These are phyloP conservation scores for Panthera uncia DNA, from an alignment of 2,113 vertebrate species.

Conservation along the genomic window DNA sequence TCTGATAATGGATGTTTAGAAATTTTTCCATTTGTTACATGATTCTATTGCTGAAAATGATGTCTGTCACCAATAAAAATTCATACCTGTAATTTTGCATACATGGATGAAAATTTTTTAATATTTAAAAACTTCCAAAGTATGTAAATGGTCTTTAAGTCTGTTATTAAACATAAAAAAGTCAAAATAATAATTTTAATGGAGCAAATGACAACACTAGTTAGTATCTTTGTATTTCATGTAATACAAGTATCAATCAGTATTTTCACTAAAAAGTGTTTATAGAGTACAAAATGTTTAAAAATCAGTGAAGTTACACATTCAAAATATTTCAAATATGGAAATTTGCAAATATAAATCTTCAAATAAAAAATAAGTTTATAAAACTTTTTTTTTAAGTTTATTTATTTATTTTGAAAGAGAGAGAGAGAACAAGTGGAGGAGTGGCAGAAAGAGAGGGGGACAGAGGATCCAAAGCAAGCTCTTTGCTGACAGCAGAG, in stretches of 20 bases:
- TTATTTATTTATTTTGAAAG: no score
- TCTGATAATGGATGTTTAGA: background rate
- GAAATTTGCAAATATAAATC: background rate
- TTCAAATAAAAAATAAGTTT: background rate
- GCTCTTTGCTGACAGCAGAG: no score
- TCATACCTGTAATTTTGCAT: background rate
- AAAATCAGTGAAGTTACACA: background rate
- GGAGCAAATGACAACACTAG: background rate
- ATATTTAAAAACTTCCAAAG: background rate
- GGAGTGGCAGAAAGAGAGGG: no score
- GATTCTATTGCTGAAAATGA: slow-evolving; percentile 12
- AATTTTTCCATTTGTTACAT: background rate
- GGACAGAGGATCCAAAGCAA: no score
- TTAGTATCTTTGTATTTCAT: background rate
- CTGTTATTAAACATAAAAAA: background rate
- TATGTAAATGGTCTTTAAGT: background rate
- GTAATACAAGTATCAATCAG: background rate
- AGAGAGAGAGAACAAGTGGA: no score
- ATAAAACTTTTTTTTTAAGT: background rate
- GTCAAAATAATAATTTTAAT: background rate
- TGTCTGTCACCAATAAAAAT: background rate
- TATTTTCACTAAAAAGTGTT: background rate
- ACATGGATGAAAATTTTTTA: background rate
- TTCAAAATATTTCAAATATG: background rate
- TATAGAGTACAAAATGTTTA: background rate